Evolutionary conservation across 2,113 vertebrate species (phyloP).

Genomic region (Centrocercus urophasianus): DNA sequence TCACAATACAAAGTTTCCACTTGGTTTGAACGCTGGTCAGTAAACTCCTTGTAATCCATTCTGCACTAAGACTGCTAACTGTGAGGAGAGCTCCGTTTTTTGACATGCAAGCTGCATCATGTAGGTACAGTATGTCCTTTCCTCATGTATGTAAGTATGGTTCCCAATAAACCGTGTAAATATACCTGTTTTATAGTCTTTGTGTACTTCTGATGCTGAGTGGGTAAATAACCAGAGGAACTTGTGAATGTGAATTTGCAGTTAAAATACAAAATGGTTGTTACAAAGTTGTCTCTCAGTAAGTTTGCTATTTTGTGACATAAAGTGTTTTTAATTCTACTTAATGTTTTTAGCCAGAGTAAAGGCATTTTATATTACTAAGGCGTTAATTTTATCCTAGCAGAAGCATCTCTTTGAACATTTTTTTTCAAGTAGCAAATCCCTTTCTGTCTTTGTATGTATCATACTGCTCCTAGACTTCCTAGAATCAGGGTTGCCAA

Average conservation of each 20-base stretch:
- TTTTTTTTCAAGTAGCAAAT: neutral
- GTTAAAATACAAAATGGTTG: constrained; percentile 46
- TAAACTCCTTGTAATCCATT: constrained; percentile 57
- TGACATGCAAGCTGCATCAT: constrained; percentile 52
- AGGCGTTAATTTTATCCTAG: neutral
- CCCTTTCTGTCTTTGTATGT: neutral
- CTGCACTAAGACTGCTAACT: constrained; percentile 72
- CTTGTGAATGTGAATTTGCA: constrained; percentile 29
- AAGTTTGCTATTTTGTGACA: neutral
- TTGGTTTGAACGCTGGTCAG: constrained; percentile 65
- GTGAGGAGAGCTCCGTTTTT: constrained; percentile 34
- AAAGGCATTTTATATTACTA: neutral
- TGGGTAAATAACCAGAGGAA: neutral
- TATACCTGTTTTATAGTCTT: constrained; percentile 58
- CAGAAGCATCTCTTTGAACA: neutral
- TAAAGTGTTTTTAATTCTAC: neutral
- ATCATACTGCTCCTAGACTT: neutral
- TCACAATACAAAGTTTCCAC: constrained; percentile 43
- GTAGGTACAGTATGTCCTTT: constrained; percentile 79
- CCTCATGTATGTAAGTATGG: constrained; percentile 74
- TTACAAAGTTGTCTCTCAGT: neutral
- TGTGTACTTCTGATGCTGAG: neutral
- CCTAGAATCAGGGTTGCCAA: no score
- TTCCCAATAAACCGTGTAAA: constrained; percentile 85
- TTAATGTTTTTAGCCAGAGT: neutral